Base-by-base conservation (phyloP, 2,888 invertebrate species). In the Caenorhabditis becei region DNA sequence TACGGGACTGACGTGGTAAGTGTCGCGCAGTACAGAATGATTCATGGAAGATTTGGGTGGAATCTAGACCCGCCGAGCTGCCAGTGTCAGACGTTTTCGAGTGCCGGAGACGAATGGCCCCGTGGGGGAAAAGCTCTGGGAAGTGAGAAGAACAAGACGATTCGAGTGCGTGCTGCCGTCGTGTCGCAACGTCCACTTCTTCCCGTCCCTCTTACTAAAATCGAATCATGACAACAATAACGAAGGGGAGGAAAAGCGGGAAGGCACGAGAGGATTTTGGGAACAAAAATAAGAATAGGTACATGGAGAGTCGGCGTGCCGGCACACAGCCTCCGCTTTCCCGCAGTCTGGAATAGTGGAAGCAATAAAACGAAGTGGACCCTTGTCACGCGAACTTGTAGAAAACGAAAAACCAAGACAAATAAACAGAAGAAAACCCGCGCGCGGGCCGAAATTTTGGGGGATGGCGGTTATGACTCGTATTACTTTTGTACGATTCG, bases 381-480 rank as follows among this genome's bases (percentile, higher is more conserved):
- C 65, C 65, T 74, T 66, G 74, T 74, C 66, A 74, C 65, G 74
- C 65, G 49, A 74, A 74, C 72, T 72, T 72, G 72, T 72, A 71
- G 53, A 47, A 71, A 62, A 59, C 16, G 41, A 56, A 47, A 44
- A 56, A 44, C 35, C 35, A 72, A 66, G 65, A 66, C 74, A 74
- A 74, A 74, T 66, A 74, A 66, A 74, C 65, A 65, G 28, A 59
- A 32, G 47, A 72, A 63, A 47, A 51, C 59, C 59, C 41, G 26
- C 28, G 35, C 51, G 35, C 35, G 35, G 11, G 49, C 16, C 54
- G 28, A 51, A 62, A 41, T 53, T 62, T 71, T 61, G 28, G 44
- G 24, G 3, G 41, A 41, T 2, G 14, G 14, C 14, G 41, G 41
- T 41, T 41, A 63, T 61, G 71, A 63, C 62, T 61, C 53, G 37